A percentile compares a stretch with the other conserved stretches of the same genome.
Conservation (phyloP, 2,888 invertebrate genomes). For the Fragum whitleyi region DNA sequence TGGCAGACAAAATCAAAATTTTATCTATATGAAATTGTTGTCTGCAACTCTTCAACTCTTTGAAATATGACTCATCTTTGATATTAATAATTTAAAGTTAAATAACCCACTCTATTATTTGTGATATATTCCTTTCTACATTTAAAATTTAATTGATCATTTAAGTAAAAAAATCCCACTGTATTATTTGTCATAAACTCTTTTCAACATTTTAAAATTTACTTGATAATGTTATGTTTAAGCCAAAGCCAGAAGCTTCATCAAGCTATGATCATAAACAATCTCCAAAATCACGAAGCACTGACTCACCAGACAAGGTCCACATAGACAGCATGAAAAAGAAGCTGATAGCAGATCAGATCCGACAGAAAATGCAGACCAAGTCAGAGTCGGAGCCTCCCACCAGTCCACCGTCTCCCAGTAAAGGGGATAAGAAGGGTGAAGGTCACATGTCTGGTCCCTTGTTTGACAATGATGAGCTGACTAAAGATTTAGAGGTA, state of each 20-base stretch:
- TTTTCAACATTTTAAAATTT: no score
- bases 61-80: no score
- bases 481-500: conserved; percentile 48
- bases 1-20: no score
- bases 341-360: conserved; percentile 79
- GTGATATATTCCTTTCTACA: no score
- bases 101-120: no score
- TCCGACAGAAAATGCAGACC: conserved; percentile 75
- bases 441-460: conserved; percentile 62
- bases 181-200: no score
- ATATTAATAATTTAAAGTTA: no score
- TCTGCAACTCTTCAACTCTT: no score
- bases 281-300: background rate
- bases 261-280: background rate
- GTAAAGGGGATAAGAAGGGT: conserved; percentile 36
- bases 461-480: conserved; percentile 29
- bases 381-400: conserved; percentile 55
- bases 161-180: no score
- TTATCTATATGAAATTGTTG: no score
- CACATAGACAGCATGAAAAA: conserved; percentile 79
- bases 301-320: conserved; percentile 44
- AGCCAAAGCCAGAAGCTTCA: background rate
- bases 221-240: no score
- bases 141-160: no score
- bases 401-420: conserved; percentile 22